Conservation (phyloP, 2,888 invertebrate species). For the Actias luna region DNA sequence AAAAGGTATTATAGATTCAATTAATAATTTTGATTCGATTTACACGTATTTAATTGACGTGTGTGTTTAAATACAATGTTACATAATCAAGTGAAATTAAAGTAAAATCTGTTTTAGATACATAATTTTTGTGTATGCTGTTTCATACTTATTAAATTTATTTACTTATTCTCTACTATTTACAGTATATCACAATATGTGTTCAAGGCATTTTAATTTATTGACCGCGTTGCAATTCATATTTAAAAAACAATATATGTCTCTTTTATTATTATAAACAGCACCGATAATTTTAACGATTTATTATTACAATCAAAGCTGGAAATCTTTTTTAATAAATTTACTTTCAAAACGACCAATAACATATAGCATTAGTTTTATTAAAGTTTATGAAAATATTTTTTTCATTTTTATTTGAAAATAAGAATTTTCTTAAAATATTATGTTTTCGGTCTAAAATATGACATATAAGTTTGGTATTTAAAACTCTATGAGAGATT, state of each 20-base stretch:
- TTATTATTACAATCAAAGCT: background rate
- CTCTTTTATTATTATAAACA: slow-evolving; percentile 5
- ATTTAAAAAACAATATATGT: slow-evolving; percentile 6
- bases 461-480: background rate
- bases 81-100: slow-evolving; percentile 2
- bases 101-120: slow-evolving; percentile 7
- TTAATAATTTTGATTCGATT: no score
- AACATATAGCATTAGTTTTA: no score
- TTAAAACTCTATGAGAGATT: background rate
- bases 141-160: slow-evolving; percentile 19
- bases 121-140: background rate
- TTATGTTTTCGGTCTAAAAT: background rate
- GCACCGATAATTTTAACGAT: slow-evolving; percentile 11
- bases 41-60: no score
- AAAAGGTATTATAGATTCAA: no score
- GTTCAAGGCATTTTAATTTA: slow-evolving; percentile 54
- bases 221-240: slow-evolving; percentile 17
- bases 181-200: slow-evolving; percentile 59
- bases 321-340: background rate
- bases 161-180: slow-evolving; percentile 31
- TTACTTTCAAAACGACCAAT: background rate
- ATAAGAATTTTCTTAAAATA: no score
- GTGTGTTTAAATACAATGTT: no score
- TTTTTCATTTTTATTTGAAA: no score
- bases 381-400: no score